Evolutionary conservation across 2,113 vertebrate species (phyloP), one percentile per base, ranked within the genome.

Genomic region (Grallaria varia): DNA sequence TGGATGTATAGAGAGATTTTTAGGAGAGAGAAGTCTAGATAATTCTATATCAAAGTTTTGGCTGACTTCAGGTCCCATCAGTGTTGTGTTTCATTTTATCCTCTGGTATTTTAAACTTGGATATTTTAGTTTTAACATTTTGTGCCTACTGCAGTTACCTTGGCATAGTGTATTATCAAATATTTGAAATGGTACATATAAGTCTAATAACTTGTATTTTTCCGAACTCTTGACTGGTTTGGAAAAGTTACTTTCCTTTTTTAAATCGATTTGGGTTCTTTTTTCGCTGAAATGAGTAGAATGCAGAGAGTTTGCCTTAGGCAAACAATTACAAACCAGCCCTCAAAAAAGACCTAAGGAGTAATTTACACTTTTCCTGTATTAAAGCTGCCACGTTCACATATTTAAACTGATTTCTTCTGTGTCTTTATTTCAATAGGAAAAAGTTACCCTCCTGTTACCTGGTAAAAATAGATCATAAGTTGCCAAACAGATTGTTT

Each of bases 401-500:
- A n/a, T 77, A 35, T 90, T 93, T 80, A 52, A 86, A 81, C 30
- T 18, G 42, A 35, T 56, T 84, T 86, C 50, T 86, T 22, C 5
- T 23, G 23, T 77, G 42, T 37, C 76, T 84, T 84, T 56, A 59
- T 87, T 71, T 93, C 89, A 89, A 23, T 68, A 71, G 83, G 47
- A 81, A 67, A 39, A 90, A 78, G 64, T 90, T 95, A 12, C 1
- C 3, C 64, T 96, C 47, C 9, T 81, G 73, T 68, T 93, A 95
- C 94, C 89, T 95, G 83, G 64, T 96, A 97, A 95, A 95, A 96
- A 97, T 97, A 97, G 85, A 91, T 66, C 11, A 33, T n/a, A 72
- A 89, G n/a, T 90, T 95, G 55, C 86, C 76, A 96, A 95, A 93
- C 96, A 97, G 96, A 95, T 95, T 96, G 93, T 96, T 96, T 97